Percentiles rank a stretch among this genome's conserved stretches.
phyloP scores from a whole-genome alignment of 2,113 vertebrate genomes.

The Alligator sinensis region DNA sequence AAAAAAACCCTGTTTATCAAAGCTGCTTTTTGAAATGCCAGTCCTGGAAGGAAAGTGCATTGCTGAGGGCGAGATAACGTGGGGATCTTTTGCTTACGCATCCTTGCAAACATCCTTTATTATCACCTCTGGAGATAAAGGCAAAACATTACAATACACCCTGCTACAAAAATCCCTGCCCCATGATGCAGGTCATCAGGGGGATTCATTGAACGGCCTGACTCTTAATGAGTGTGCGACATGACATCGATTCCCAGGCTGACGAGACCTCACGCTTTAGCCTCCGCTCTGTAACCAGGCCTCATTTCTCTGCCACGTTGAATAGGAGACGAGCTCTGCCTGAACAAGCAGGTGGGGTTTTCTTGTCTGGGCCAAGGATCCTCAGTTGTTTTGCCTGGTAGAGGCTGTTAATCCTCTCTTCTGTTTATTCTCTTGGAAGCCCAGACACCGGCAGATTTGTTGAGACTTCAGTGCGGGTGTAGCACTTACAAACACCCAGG shows the following conservation, averaged over 20 bases:
- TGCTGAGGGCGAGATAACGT: background rate
- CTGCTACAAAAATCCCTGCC: accelerated
- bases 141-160: background rate
- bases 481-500: conserved; percentile 20
- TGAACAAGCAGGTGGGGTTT: conserved; percentile 60
- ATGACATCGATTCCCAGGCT: accelerated
- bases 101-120: background rate
- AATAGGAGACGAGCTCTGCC: conserved; percentile 43
- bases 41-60: background rate
- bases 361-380: conserved; percentile 15
- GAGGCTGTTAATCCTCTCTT: conserved; percentile 56
- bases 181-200: accelerated
- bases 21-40: background rate
- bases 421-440: conserved; percentile 70
- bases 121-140: background rate
- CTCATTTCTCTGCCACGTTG: conserved; percentile 55
- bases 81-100: background rate
- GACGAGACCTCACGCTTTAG: background rate
- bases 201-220: background rate
- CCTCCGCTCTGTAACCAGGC: background rate
- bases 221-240: background rate
- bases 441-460: conserved; percentile 35
- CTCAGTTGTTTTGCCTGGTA: conserved; percentile 43
- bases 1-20: background rate
- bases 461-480: conserved; percentile 38